A percentile compares a stretch with the other conserved stretches of the same genome.
phyloP scores from a whole-genome alignment of 1,140 invertebrate species.

The Pseudomyrmex sp. region DNA sequence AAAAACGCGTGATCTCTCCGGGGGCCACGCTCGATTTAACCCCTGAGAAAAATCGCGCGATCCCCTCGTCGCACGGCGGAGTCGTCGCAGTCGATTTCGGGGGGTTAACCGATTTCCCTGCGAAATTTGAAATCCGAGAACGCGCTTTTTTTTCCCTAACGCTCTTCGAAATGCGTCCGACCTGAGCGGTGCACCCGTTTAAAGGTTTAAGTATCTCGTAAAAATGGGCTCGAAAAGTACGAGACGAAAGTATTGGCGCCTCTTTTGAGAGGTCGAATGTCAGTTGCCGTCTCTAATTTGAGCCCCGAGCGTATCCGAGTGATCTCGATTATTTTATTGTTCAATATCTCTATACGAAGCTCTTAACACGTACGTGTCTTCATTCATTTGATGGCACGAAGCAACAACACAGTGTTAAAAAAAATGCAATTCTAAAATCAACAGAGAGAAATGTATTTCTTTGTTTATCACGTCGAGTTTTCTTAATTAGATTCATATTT shows the following conservation, averaged over 20 bases:
- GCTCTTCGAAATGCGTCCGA: slow-evolving; percentile 27
- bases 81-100: slow-evolving; percentile 66
- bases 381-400: too few relatives aligned
- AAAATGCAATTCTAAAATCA: neutral
- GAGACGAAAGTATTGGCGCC: neutral
- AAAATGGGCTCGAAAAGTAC: slow-evolving; percentile 76
- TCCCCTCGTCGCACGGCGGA: slow-evolving; percentile 20
- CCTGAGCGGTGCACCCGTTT: slow-evolving; percentile 78
- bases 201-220: slow-evolving; percentile 85
- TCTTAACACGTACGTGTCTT: neutral
- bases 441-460: neutral
- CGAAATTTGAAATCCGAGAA: slow-evolving; percentile 81
- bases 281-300: slow-evolving; percentile 61
- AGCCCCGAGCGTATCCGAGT: slow-evolving; percentile 25
- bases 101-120: slow-evolving; percentile 85
- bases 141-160: slow-evolving; percentile 57
- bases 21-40: slow-evolving; percentile 84
- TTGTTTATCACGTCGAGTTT: neutral
- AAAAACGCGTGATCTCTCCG: slow-evolving; percentile 61
- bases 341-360: neutral
- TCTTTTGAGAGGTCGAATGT: slow-evolving; percentile 64
- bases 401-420: neutral
- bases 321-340: slow-evolving; percentile 21
- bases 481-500: too few relatives aligned
- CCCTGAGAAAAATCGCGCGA: slow-evolving; percentile 83